Conservation (phyloP, 2,113 vertebrate species). For the Salvelinus fontinalis region DNA sequence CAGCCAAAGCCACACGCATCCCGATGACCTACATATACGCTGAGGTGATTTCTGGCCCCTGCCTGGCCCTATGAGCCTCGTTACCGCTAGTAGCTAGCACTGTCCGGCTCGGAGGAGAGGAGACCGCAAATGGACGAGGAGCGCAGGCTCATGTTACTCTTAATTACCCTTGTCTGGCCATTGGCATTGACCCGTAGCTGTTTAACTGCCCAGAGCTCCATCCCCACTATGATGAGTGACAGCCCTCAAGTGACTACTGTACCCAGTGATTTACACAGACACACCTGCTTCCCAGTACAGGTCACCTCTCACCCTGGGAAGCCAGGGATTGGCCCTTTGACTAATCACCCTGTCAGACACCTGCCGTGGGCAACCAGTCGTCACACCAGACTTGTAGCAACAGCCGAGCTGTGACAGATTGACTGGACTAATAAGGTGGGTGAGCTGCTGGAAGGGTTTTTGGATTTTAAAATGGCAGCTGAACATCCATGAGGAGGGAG, state of each 20-base stretch:
- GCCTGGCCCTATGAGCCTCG: background rate
- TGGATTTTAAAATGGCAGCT: background rate
- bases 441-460: background rate
- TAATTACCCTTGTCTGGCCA: slow-evolving; percentile 32
- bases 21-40: slow-evolving; percentile 45
- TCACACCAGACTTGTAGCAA: background rate
- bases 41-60: slow-evolving; percentile 17
- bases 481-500: background rate
- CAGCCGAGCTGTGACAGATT: background rate
- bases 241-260: slow-evolving; percentile 21
- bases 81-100: slow-evolving; percentile 3
- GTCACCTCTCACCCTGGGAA: background rate
- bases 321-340: slow-evolving; percentile 4
- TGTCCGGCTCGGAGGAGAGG: background rate
- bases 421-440: no score
- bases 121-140: background rate
- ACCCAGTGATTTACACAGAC: background rate
- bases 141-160: slow-evolving; percentile 22
- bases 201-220: slow-evolving; percentile 25
- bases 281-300: background rate
- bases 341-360: slow-evolving; percentile 4
- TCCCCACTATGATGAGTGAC: slow-evolving; percentile 2
- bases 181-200: slow-evolving; percentile 24
- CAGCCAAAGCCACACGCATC: slow-evolving; percentile 24
- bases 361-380: background rate